Base-by-base conservation (phyloP, 2,113 vertebrate species). In the Entomyzon cyanotis region DNA sequence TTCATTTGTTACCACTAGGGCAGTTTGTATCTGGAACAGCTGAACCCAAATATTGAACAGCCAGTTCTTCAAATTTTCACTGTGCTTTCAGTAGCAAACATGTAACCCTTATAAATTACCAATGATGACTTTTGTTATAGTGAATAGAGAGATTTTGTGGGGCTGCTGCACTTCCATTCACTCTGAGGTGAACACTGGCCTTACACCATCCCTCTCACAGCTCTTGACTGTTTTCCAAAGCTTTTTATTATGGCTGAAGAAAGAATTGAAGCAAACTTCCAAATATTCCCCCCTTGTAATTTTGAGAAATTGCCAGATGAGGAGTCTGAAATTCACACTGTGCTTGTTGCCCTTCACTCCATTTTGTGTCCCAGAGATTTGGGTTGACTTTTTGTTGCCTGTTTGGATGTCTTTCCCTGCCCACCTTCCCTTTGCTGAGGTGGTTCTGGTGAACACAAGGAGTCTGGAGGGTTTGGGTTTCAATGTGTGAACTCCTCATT, bases 1-100 rank as follows among this genome's bases (percentile, higher is more conserved):
- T 50, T 80, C 77, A 85, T 93, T 69, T 92, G 80, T 84, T 94
- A 53, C 69, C 74, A 22, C 76, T 64, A 69, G 86, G 87, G 69
- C 73, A 93, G 65, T 84, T 95, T 81, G 47, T 52, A 91, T 59
- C 79, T 95, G 83, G 91, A 86, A 22, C 16, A 65, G 81, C 67
- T 75, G 50, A 65, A 91, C 53, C 69, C 73, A 86, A 63, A 37
- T 88, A 56, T 31, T 25, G 81, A 67, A 18, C 33, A 46, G 33
- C 15, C 39, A 37, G 9, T 79, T 42, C 76, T 79, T 87, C 52
- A 69, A 27, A 84, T 73, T 50, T 82, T 76, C 39, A 39, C 15
- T 42, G 39, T 49, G 39, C 22, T 89, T 82, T 75, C 47, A 22
- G 75, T 10, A 55, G 71, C 78, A 77, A 85, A 46, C 24, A 4